Conservation (phyloP, 2,888 invertebrate species). For the Lymantria dispar region DNA sequence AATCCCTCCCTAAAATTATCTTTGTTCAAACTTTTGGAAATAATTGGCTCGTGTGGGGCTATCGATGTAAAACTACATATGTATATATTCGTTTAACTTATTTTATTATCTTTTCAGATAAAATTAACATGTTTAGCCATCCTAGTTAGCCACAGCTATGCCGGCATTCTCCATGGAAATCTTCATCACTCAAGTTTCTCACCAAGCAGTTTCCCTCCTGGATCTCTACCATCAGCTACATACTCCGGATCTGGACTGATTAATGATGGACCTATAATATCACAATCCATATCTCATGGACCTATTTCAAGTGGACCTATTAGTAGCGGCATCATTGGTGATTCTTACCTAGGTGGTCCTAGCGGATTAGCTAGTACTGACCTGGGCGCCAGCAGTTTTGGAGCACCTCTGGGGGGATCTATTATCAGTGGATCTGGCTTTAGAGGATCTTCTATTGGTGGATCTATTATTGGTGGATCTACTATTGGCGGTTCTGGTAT, state of each 20-base stretch:
- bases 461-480: neutral
- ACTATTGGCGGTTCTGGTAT: neutral
- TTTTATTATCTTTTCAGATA: conserved; percentile 55
- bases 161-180: conserved; percentile 57
- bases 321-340: conserved; percentile 1
- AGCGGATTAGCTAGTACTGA: neutral
- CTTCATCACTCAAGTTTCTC: conserved; percentile 60
- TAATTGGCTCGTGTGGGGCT: neutral
- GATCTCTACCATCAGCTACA: conserved; percentile 68
- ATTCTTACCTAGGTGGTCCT: neutral
- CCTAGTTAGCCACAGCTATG: conserved; percentile 65
- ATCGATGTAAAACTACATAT: neutral
- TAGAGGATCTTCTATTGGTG: neutral
- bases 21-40: too few species aligned
- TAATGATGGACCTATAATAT: conserved; percentile 15
- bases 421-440: neutral
- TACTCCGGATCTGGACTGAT: conserved; percentile 48
- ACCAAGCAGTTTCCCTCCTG: conserved; percentile 69
- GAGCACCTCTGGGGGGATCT: neutral
- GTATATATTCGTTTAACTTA: neutral
- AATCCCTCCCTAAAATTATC: too few species aligned
- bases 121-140: conserved; percentile 69
- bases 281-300: conserved; percentile 8
- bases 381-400: neutral
- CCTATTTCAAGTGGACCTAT: neutral